phyloP scores from a whole-genome alignment of 1,140 invertebrate genomes.

The Leucophenga varia region DNA sequence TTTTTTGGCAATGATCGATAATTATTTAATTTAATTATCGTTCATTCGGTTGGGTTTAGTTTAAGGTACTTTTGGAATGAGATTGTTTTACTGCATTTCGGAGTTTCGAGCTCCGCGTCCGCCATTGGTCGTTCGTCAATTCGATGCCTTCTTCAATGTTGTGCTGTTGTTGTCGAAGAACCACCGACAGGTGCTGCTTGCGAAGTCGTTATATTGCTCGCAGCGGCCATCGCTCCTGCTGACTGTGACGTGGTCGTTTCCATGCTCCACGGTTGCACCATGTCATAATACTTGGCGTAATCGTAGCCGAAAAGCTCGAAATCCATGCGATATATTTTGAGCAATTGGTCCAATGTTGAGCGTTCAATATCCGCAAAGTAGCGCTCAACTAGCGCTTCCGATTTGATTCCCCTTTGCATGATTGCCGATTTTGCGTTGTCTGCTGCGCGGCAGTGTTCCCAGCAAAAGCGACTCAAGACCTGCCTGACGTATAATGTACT shows the following conservation, averaged over 20 bases:
- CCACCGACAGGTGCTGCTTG: no score
- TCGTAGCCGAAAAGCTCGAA: conserved; percentile 71
- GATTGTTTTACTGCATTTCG: conserved; percentile 34
- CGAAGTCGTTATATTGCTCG: neutral
- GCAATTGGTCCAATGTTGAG: conserved; percentile 63
- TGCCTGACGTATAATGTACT: conserved; percentile 65
- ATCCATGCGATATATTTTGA: conserved; percentile 72
- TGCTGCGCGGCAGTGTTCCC: conserved; percentile 58
- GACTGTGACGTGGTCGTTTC: conserved; percentile 23
- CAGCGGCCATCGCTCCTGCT: neutral
- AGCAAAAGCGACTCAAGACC: conserved; percentile 62
- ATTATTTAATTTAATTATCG: neutral
- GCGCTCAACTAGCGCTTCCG: conserved; percentile 59
- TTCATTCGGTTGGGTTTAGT: neutral
- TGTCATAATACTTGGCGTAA: conserved; percentile 60
- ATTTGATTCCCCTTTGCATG: conserved; percentile 59
- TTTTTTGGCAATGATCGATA: conserved; percentile 9
- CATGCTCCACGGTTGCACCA: conserved; percentile 52
- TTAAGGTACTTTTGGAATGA: conserved; percentile 45
- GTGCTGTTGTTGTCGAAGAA: no score
- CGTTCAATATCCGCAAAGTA: conserved; percentile 67
- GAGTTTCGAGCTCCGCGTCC: neutral
- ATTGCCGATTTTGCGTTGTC: conserved; percentile 61
- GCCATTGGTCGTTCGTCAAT: neutral
- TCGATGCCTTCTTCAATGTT: neutral